These are phyloP conservation scores for Tenthredo distinguenda DNA, from an alignment of 2,888 invertebrate species.

Conservation along the genomic window DNA sequence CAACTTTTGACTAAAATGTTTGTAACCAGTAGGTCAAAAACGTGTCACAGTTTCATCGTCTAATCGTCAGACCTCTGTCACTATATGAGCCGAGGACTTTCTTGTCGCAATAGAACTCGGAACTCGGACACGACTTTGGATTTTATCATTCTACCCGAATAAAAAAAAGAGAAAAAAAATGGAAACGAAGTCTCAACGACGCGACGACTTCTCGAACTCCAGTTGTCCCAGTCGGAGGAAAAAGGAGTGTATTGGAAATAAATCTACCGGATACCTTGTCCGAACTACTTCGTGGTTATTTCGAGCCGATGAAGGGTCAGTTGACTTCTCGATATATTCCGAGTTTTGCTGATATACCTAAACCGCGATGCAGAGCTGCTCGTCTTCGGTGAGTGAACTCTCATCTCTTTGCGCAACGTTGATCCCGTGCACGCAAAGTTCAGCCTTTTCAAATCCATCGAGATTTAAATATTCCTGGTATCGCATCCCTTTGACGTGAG, in stretches of 20 bases:
- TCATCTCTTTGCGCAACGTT: too few relatives aligned
- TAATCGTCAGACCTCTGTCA: not conserved
- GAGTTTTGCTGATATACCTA: not conserved
- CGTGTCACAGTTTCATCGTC: not conserved
- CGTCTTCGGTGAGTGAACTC: slow-evolving; percentile 26
- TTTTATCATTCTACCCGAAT: not conserved
- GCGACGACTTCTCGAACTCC: not conserved
- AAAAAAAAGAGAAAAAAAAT: not conserved
- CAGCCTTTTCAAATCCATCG: slow-evolving; percentile 9
- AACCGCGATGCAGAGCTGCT: not conserved
- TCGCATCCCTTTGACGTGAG: slow-evolving; percentile 40
- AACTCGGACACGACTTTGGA: not conserved
- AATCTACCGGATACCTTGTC: not conserved
- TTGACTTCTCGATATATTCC: slow-evolving; percentile 31
- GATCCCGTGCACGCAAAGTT: not conserved
- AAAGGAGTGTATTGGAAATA: not conserved
- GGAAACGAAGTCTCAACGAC: not conserved
- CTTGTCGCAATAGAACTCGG: not conserved
- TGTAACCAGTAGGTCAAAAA: not conserved
- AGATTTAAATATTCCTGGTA: slow-evolving; percentile 40
- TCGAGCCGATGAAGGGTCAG: slow-evolving; percentile 8
- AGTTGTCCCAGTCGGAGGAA: not conserved
- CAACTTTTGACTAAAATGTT: not conserved
- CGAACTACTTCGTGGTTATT: slow-evolving; percentile 12
- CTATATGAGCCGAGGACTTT: not conserved